Percentiles rank a stretch among this genome's conserved stretches.
These are phyloP conservation scores for Tapirus indicus DNA, from an alignment of 2,797 vertebrate species.

Conservation along the genomic window DNA sequence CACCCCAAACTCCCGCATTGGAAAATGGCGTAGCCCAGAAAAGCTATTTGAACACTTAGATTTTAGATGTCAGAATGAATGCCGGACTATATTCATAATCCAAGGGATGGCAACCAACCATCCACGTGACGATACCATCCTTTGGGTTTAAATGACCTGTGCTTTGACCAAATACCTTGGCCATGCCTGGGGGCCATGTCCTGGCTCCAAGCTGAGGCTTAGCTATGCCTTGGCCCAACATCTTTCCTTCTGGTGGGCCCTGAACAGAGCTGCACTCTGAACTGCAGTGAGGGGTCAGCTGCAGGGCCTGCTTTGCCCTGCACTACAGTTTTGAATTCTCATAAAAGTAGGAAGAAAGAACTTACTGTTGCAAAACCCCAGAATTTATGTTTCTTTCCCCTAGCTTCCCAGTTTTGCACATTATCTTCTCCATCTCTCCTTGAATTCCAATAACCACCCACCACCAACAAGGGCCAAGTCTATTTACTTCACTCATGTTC, in stretches of 20 bases:
- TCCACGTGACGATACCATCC: not conserved
- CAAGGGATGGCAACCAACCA: not conserved
- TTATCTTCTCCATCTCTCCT: not conserved
- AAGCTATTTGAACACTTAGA: not conserved
- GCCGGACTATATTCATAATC: not conserved
- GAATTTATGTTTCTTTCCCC: not conserved
- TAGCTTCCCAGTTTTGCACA: not conserved
- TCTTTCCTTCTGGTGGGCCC: not conserved
- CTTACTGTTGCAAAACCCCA: not conserved
- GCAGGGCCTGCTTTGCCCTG: not conserved
- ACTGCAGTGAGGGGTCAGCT: not conserved
- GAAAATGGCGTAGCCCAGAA: not conserved
- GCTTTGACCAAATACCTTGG: not conserved
- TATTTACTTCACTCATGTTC: constrained; percentile 33
- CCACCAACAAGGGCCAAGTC: not conserved
- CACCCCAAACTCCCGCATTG: not conserved
- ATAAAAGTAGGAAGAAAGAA: not conserved
- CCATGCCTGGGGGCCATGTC: not conserved
- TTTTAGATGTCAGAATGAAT: not conserved
- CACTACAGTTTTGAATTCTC: not conserved
- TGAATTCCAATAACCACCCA: not conserved
- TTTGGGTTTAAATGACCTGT: not conserved
- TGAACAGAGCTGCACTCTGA: not conserved
- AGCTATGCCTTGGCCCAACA: not conserved
- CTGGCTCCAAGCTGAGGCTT: not conserved